Evolutionary conservation across 1,140 invertebrate genomes (phyloP).

Genomic region (Cotesia chilonis): DNA sequence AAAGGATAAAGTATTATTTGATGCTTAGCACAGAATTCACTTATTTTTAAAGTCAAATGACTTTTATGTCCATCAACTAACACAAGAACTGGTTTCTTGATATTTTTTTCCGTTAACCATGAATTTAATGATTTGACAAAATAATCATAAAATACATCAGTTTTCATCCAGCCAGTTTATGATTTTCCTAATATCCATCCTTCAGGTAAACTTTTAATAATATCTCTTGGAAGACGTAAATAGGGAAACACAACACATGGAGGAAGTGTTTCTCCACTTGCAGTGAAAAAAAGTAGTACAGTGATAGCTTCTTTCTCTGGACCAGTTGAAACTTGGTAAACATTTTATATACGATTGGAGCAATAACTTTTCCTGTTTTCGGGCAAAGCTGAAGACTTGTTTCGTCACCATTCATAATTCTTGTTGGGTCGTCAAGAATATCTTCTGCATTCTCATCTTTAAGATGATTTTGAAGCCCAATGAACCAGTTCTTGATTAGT

Average conservation of each 20-base stretch:
- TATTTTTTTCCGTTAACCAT: conserved; percentile 50
- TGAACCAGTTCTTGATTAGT: conserved; percentile 47
- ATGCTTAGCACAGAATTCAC: conserved; percentile 54
- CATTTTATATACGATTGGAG: conserved; percentile 44
- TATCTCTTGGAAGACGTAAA: conserved; percentile 34
- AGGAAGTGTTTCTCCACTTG: conserved; percentile 41
- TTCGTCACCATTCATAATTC: conserved; percentile 49
- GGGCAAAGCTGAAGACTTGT: conserved; percentile 44
- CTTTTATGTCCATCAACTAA: conserved; percentile 56
- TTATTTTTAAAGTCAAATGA: conserved; percentile 43
- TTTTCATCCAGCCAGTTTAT: conserved; percentile 59
- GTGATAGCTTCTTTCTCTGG: conserved; percentile 52
- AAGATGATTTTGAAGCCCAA: conserved; percentile 46
- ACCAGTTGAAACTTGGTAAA: conserved; percentile 44
- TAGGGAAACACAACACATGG: conserved; percentile 46
- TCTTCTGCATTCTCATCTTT: conserved; percentile 34
- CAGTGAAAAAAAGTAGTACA: conserved; percentile 47
- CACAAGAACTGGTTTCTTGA: conserved; percentile 46
- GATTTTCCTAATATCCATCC: conserved; percentile 53
- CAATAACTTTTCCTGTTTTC: conserved; percentile 46
- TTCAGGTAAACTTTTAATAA: conserved; percentile 44
- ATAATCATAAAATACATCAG: conserved; percentile 59
- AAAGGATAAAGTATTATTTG: conserved; percentile 59
- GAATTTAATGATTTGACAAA: conserved; percentile 54
- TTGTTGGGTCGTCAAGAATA: conserved; percentile 36